Evolutionary conservation across 2,888 invertebrate genomes (phyloP).

Genomic region (Abscondita cerata): DNA sequence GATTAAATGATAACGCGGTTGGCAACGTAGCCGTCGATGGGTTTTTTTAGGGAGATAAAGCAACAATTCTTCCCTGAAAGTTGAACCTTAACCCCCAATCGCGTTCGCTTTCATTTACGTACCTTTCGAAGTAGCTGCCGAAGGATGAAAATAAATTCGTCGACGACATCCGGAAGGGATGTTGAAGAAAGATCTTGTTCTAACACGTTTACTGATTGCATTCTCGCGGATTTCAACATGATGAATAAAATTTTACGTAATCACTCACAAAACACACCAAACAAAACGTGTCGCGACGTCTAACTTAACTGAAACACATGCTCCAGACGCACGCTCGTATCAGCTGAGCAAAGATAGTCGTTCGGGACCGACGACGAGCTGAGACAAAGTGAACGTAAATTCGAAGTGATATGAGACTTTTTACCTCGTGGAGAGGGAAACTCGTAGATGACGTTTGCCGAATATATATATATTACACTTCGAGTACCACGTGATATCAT

Average conservation of each 20-base stretch:
- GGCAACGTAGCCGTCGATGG: too few relatives aligned
- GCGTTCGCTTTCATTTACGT: background rate
- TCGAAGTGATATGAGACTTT: background rate
- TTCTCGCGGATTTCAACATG: conserved; percentile 20
- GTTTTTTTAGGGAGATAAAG: too few relatives aligned
- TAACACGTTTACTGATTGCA: conserved; percentile 63
- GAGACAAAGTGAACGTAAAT: background rate
- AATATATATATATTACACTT: background rate
- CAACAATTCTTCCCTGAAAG: too few relatives aligned
- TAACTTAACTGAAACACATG: conserved; percentile 3
- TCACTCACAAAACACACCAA: background rate
- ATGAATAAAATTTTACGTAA: background rate
- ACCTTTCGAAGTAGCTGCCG: conserved; percentile 75
- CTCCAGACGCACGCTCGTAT: background rate
- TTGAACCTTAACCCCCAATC: background rate
- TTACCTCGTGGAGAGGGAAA: background rate
- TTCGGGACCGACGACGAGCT: background rate
- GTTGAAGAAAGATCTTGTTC: conserved; percentile 69
- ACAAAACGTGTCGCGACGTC: background rate
- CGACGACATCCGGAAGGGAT: conserved; percentile 73
- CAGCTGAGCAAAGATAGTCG: conserved; percentile 1
- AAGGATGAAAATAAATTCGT: conserved; percentile 75
- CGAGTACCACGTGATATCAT: background rate
- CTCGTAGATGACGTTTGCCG: background rate
- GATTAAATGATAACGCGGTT: conserved; percentile 1